phyloP scores from a whole-genome alignment of 1,140 invertebrate species.

The Thalassaphorura encarpata region DNA sequence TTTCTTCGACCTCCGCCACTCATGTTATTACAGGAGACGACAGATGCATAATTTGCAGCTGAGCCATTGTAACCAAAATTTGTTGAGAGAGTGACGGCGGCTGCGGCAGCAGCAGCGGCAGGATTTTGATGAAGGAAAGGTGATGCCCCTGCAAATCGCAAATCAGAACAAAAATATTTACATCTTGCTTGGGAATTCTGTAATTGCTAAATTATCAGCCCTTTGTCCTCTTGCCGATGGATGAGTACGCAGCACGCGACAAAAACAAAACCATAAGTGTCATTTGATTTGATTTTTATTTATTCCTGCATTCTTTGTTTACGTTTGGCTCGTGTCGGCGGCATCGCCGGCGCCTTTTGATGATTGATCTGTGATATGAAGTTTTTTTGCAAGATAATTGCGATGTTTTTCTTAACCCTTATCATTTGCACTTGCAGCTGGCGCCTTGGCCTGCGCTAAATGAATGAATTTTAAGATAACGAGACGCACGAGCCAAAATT shows the following conservation, averaged over 20 bases:
- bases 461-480: too few species aligned
- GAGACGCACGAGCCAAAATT: too few species aligned
- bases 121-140: background rate
- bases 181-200: background rate
- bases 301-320: too few species aligned
- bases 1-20: slow-evolving; percentile 55
- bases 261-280: too few species aligned
- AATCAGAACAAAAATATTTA: background rate
- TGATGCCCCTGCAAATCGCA: background rate
- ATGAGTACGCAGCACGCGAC: background rate
- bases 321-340: too few species aligned
- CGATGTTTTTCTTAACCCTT: too few species aligned
- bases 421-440: too few species aligned
- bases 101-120: background rate
- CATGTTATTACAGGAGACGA: slow-evolving; percentile 21
- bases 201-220: background rate
- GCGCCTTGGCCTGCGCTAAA: too few species aligned
- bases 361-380: too few species aligned
- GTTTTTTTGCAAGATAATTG: too few species aligned
- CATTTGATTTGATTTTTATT: too few species aligned
- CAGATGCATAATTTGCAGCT: slow-evolving; percentile 14
- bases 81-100: background rate
- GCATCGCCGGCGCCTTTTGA: too few species aligned
- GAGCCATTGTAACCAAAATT: slow-evolving; percentile 13
- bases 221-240: background rate